A percentile compares a stretch with the other conserved stretches of the same genome.
phyloP scores from a whole-genome alignment of 2,113 vertebrate species.

The Craseonycteris thonglongyai region DNA sequence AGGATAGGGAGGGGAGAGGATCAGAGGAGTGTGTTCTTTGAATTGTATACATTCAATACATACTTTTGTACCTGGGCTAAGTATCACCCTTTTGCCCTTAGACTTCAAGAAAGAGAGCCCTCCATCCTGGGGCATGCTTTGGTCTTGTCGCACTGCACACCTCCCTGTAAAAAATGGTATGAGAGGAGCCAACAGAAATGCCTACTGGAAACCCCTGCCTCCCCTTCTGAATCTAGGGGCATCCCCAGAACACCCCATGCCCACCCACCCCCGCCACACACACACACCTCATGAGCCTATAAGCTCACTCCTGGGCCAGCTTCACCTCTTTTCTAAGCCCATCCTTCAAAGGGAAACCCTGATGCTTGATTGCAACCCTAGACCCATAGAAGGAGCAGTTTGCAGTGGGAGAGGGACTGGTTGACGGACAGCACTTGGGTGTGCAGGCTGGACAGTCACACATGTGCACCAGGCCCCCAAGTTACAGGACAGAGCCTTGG shows the following conservation, averaged over 20 bases:
- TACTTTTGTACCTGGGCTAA: neutral
- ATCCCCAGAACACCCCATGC: neutral
- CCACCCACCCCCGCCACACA: too few species aligned
- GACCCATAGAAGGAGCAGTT: neutral
- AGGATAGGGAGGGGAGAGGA: neutral
- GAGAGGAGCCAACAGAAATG: neutral
- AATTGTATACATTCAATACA: neutral
- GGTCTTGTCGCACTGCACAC: neutral
- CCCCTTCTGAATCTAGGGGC: neutral
- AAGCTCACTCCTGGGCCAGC: neutral
- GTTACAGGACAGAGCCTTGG: neutral
- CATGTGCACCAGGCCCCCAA: too few species aligned
- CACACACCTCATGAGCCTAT: fast-evolving
- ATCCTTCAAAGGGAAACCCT: neutral
- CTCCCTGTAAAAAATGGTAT: neutral
- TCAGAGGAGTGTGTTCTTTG: neutral
- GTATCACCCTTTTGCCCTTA: neutral
- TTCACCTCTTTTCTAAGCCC: neutral
- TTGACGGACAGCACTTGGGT: neutral
- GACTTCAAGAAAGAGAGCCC: neutral
- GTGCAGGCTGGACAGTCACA: neutral
- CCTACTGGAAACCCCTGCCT: neutral
- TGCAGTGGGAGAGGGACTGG: neutral
- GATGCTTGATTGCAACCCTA: neutral
- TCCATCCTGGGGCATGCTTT: neutral